Evolutionary conservation across 2,888 invertebrate species (phyloP).

Genomic region (Flexamia atlantica): DNA sequence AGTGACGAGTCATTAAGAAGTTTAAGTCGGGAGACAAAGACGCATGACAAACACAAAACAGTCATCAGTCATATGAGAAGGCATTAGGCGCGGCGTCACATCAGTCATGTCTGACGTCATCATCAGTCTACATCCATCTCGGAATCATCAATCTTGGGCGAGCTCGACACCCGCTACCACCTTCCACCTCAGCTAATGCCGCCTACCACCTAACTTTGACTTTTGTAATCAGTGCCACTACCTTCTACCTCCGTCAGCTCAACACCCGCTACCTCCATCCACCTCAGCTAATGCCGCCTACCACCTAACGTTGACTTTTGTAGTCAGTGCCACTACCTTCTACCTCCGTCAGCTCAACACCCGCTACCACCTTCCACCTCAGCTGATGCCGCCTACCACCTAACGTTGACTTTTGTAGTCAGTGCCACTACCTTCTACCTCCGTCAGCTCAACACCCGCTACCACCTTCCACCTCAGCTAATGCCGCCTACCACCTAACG

Average conservation of each 20-base stretch:
- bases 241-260: not conserved
- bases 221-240: not conserved
- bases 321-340: too few relatives aligned
- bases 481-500: too few relatives aligned
- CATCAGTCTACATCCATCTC: slow-evolving; percentile 65
- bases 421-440: too few relatives aligned
- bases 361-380: too few relatives aligned
- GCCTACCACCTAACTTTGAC: not conserved
- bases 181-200: not conserved
- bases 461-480: too few relatives aligned
- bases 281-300: not conserved
- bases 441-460: too few relatives aligned
- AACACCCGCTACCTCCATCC: not conserved
- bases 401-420: too few relatives aligned
- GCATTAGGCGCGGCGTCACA: slow-evolving; percentile 64
- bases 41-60: slow-evolving; percentile 59
- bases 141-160: slow-evolving; percentile 63
- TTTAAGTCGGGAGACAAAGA: slow-evolving; percentile 54
- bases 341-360: too few relatives aligned
- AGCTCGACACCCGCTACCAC: slow-evolving; percentile 38
- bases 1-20: slow-evolving; percentile 55
- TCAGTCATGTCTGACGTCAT: slow-evolving; percentile 65
- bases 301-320: too few relatives aligned
- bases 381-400: too few relatives aligned
- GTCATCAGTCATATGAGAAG: slow-evolving; percentile 63